Percentiles rank a stretch among this genome's conserved stretches.
Conservation (phyloP, 2,797 vertebrate genomes). For the Periparus ater region DNA sequence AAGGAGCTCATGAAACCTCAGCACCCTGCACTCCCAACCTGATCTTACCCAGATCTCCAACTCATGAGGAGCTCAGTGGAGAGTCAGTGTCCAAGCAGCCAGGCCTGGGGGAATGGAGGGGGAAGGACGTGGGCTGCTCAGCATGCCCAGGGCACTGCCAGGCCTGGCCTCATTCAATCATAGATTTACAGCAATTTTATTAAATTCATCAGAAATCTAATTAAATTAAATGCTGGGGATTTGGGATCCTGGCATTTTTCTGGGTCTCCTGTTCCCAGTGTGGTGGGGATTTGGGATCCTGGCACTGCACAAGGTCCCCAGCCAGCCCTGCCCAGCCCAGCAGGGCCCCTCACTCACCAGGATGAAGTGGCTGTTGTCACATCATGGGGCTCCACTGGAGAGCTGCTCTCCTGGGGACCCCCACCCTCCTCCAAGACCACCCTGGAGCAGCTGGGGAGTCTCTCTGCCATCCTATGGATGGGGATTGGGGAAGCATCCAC, state of each 20-base stretch:
- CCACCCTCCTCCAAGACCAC: neutral
- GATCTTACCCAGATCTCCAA: neutral
- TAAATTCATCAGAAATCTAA: neutral
- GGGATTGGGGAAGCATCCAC: neutral
- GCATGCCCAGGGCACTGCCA: too few species aligned
- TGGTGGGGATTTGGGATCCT: neutral
- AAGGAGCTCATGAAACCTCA: neutral
- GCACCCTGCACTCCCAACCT: neutral
- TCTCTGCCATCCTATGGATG: neutral
- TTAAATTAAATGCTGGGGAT: neutral
- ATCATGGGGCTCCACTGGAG: too few species aligned
- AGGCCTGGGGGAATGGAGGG: neutral
- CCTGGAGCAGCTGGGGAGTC: too few species aligned
- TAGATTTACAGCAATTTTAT: neutral
- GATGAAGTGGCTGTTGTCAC: neutral
- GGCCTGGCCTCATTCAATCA: neutral
- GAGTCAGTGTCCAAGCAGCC: neutral
- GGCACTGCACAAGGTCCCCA: neutral
- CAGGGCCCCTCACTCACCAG: neutral
- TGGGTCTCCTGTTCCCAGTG: neutral
- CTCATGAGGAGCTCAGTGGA: neutral
- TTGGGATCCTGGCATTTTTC: too few species aligned
- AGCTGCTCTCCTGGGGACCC: neutral
- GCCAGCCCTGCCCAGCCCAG: neutral
- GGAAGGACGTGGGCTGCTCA: rapidly evolving